Conservation (phyloP, 2,888 invertebrate species). For the Dynastes grantii region DNA sequence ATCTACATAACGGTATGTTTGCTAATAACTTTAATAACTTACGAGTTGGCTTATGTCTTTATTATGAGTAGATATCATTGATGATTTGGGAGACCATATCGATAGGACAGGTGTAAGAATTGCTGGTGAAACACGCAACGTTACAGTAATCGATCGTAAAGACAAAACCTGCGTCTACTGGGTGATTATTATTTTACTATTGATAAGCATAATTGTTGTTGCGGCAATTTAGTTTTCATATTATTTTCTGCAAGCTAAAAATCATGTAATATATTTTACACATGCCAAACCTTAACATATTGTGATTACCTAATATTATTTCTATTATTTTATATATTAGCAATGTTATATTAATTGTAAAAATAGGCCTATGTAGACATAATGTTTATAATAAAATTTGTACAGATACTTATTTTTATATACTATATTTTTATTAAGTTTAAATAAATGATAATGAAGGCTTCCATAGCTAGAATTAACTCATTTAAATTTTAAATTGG, state of each 20-base stretch:
- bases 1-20: constrained; percentile 81
- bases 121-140: constrained; percentile 78
- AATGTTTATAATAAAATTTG: constrained; percentile 20
- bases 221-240: constrained; percentile 67
- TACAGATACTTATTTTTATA: constrained; percentile 1
- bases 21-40: neutral
- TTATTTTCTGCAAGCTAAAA: neutral
- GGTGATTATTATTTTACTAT: constrained; percentile 80
- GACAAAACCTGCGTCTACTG: constrained; percentile 85
- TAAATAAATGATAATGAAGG: too few species aligned
- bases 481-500: too few species aligned
- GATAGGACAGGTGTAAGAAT: constrained; percentile 81
- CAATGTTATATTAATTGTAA: constrained; percentile 10
- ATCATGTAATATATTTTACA: constrained; percentile 19
- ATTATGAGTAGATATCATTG: constrained; percentile 77
- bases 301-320: constrained; percentile 36
- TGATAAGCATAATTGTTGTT: constrained; percentile 79
- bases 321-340: constrained; percentile 12
- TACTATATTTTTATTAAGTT: too few species aligned
- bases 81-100: constrained; percentile 82
- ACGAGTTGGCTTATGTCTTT: neutral
- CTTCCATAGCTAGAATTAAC: too few species aligned
- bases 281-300: constrained; percentile 20
- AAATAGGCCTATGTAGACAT: constrained; percentile 1
- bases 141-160: constrained; percentile 77